Evolutionary conservation across 2,888 invertebrate species (phyloP), one percentile per base, ranked within the genome.

Genomic region (Cheilosia pagana): DNA sequence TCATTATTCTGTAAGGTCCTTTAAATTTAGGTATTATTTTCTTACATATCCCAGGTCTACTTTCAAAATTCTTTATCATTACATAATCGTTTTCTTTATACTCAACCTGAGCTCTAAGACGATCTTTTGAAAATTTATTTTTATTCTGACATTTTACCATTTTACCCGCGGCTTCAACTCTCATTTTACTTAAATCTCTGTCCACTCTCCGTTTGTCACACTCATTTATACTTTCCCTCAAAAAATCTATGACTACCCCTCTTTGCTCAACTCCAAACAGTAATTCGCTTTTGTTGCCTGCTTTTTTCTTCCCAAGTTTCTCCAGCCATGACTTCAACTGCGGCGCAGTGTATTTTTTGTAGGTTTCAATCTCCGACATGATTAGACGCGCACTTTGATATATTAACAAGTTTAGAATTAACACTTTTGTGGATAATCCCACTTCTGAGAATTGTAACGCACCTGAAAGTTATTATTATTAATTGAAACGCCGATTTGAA

Each of bases 191-290:
- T 16, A 53, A 31, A 53, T 53, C 31, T 16, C 53, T 53, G 8
- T 53, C 31, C 31, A 16, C 16, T 53, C 12, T 12, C 31, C n/a
- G 31, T 28, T 31, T n/a, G 10, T 16, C n/a, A 53, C 16, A 16
- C 16, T 53, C 53, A 16, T 53, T 31, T 16, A 53, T 16, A 53
- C 16, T n/a, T n/a, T 53, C 31, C 14, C 28, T 53, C 31, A 53
- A 53, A 53, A 16, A 31, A 16, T 53, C 55, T 0, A 55, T 19
- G 2, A 55, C 19, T 19, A 50, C 28, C n/a, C 88, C 88, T 55
- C 82, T 78, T 67, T 89, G 89, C 45, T 87, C 31, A 8, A 88
- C 62, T 2, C 88, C 89, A 60, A 88, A 89, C 35, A 89, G 63
- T 41, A 88, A 45, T 50, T 79, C 87, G 79, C 88, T 87, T n/a